phyloP scores from a whole-genome alignment of 2,797 vertebrate genomes.

The Euphonia xanthogaster region DNA sequence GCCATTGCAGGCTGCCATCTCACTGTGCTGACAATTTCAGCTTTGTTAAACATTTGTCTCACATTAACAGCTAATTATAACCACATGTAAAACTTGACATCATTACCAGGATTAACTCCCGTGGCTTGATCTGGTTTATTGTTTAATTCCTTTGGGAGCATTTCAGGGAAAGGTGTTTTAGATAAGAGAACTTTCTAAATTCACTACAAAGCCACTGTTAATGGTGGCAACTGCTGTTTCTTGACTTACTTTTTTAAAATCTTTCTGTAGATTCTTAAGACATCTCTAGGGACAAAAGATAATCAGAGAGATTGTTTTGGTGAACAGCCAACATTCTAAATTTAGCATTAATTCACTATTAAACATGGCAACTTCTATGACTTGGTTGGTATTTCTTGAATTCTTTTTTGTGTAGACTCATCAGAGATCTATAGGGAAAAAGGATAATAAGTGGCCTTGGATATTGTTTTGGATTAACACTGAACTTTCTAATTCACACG shows the following conservation, averaged over 20 bases:
- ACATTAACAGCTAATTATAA: background rate
- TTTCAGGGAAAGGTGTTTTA: background rate
- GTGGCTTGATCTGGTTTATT: background rate
- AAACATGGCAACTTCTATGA: background rate
- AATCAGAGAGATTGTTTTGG: background rate
- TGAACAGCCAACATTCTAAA: background rate
- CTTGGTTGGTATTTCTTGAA: background rate
- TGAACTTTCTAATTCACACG: background rate
- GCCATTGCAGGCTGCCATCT: background rate
- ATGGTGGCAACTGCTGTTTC: background rate
- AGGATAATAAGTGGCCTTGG: too few species aligned
- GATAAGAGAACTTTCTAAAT: background rate
- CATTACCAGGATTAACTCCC: background rate
- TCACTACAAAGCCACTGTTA: background rate
- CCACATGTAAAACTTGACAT: background rate
- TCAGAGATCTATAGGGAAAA: background rate
- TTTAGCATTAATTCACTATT: background rate
- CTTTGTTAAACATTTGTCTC: background rate
- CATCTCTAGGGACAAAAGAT: background rate
- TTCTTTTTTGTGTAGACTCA: background rate
- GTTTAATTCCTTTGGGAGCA: background rate
- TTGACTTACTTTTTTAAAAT: background rate
- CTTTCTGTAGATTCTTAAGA: background rate
- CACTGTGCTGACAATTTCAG: background rate
- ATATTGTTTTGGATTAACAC: background rate